A percentile compares a stretch with the other conserved stretches of the same genome.
These are phyloP conservation scores for Brachionichthys hirsutus DNA, from an alignment of 2,113 vertebrate species.

Conservation along the genomic window DNA sequence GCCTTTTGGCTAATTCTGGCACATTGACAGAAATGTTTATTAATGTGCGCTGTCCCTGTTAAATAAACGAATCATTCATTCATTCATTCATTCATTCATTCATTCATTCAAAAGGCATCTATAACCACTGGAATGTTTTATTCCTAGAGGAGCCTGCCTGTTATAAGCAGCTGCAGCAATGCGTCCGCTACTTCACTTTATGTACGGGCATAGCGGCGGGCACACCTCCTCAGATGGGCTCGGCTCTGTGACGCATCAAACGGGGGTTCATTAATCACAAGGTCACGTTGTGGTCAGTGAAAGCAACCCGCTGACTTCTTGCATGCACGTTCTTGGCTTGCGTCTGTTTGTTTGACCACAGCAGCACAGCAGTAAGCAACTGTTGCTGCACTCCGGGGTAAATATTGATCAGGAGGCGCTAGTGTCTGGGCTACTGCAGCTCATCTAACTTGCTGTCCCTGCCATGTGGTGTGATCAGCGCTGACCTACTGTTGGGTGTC, in stretches of 20 bases:
- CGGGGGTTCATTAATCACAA: slow-evolving; percentile 73
- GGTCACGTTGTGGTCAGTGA: slow-evolving; percentile 58
- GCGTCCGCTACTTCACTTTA: slow-evolving; percentile 34
- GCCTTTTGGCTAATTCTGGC: too few relatives aligned
- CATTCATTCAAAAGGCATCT: slow-evolving; percentile 55
- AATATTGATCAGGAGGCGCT: slow-evolving; percentile 30
- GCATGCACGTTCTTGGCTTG: slow-evolving; percentile 35
- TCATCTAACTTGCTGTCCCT: slow-evolving; percentile 15
- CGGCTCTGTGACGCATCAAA: slow-evolving; percentile 61
- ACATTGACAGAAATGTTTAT: too few relatives aligned
- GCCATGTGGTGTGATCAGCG: slow-evolving; percentile 38
- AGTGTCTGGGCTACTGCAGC: slow-evolving; percentile 34
- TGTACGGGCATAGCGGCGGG: slow-evolving; percentile 45
- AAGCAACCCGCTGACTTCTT: slow-evolving; percentile 45
- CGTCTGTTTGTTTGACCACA: slow-evolving; percentile 31
- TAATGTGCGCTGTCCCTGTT: too few relatives aligned
- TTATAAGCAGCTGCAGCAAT: slow-evolving; percentile 7
- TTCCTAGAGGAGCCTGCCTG: slow-evolving; percentile 55
- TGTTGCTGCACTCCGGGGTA: slow-evolving; percentile 25
- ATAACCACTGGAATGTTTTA: slow-evolving; percentile 58
- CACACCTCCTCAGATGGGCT: slow-evolving; percentile 46
- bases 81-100: too few relatives aligned
- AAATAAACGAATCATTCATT: too few relatives aligned
- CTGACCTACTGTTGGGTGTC: slow-evolving; percentile 40
- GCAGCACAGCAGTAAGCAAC: slow-evolving; percentile 31